Evolutionary conservation across 2,797 vertebrate genomes (phyloP), one percentile per base, ranked within the genome.

Genomic region (Pteropus rufus): DNA sequence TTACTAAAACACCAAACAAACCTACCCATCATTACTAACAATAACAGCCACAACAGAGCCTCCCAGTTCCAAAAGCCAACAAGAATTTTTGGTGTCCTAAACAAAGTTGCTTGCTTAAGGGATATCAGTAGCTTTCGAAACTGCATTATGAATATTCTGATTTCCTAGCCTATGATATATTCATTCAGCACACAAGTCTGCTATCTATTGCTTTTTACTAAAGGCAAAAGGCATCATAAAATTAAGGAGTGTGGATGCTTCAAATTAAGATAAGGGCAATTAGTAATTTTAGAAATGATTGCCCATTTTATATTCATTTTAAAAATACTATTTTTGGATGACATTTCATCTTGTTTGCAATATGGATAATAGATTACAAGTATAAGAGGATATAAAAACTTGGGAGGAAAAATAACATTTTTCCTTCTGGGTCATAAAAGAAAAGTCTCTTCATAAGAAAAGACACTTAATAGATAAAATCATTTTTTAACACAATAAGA

Each of bases 401-500:
- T 23, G 5, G 10, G 39, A 95, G 24, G 60, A 65, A 75, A 88
- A 70, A 95, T 2, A 75, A 46, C 1, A 29, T 56, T 92, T 91
- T 95, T 58, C 34, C 69, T 84, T 69, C 60, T 62, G 41, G 21
- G 39, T 58, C 21, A 81, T 93, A 88, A 93, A 91, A 79, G 60
- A 24, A 69, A 96, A 96, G 2, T 3, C 49, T 94, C 64, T 94
- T 94, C 36, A 94, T 29, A 80, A 92, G 82, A 75, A 91, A 79
- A 94, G 58, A 82, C 46, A 67, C 5, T 86, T 93, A 89, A 69
- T 31, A 89, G 94, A 98, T 95, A 93, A 72, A n/a, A 96, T 77
- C 89, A 76, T 89, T 92, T 94, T 94, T 88, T 95, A 82, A 79
- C 67, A 88, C 76, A 94, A 54, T 93, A 96, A 83, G 62, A 96